These are phyloP conservation scores for Bombus vancouverensis DNA, from an alignment of 1,140 invertebrate genomes.

Conservation along the genomic window DNA sequence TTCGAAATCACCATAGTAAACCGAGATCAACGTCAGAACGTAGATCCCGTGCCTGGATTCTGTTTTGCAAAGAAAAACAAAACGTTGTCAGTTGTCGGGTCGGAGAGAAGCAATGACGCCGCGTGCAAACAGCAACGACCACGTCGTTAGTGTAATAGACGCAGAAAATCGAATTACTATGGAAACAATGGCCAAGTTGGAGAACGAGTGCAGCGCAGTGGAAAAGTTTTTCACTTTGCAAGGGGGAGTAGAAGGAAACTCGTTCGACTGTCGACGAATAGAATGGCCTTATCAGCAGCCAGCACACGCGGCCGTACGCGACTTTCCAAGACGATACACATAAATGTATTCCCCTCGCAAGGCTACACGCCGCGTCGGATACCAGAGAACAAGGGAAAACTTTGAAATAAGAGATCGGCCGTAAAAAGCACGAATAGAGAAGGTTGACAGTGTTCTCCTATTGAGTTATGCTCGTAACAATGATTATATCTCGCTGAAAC, in stretches of 20 bases:
- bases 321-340: conserved; percentile 56
- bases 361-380: conserved; percentile 9
- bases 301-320: conserved; percentile 66
- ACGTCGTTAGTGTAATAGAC: conserved; percentile 25
- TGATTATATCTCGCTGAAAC: too few species aligned
- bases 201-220: conserved; percentile 31
- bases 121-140: conserved; percentile 1
- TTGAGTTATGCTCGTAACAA: too few species aligned
- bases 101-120: neutral
- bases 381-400: conserved; percentile 10
- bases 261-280: conserved; percentile 64
- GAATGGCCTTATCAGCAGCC: conserved; percentile 73
- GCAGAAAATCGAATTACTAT: conserved; percentile 45
- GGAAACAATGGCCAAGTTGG: conserved; percentile 23
- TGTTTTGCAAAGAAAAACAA: neutral
- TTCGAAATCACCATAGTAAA: too few species aligned
- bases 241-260: conserved; percentile 69
- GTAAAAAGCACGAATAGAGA: neutral
- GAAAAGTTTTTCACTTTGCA: conserved; percentile 66
- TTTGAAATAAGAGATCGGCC: neutral
- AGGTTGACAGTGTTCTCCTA: neutral
- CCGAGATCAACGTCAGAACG: too few species aligned
- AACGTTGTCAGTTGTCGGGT: neutral
- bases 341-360: conserved; percentile 55
- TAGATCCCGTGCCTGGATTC: neutral